Evolutionary conservation across 2,888 invertebrate species (phyloP).

Genomic region (Keiferia lycopersicella): DNA sequence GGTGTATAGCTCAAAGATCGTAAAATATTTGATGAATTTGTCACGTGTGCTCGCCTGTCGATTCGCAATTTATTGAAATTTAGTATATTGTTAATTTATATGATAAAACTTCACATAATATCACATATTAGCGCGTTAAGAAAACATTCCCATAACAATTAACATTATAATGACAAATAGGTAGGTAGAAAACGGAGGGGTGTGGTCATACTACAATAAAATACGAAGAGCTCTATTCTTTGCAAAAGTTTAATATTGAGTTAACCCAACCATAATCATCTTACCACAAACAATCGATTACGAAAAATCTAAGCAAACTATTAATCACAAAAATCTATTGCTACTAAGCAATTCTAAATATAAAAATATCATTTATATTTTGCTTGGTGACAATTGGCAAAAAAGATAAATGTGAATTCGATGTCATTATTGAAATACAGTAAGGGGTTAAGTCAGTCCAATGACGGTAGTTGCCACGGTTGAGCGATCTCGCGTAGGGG

Average conservation of each 20-base stretch:
- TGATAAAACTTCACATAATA: neutral
- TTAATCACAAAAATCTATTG: slow-evolving; percentile 54
- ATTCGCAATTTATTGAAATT: neutral
- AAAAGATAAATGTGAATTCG: slow-evolving; percentile 54
- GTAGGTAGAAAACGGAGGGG: slow-evolving; percentile 48
- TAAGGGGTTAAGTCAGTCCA: slow-evolving; percentile 47
- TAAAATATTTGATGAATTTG: slow-evolving; percentile 37
- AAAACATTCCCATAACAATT: neutral
- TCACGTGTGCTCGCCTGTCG: slow-evolving; percentile 26
- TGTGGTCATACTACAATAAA: slow-evolving; percentile 45
- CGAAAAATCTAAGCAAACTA: slow-evolving; percentile 50
- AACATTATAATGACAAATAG: slow-evolving; percentile 9
- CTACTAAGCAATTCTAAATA: slow-evolving; percentile 40
- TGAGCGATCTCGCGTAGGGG: slow-evolving; percentile 55
- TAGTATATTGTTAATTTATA: neutral
- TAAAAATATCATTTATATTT: slow-evolving; percentile 44
- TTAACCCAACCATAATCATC: slow-evolving; percentile 55
- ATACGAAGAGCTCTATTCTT: slow-evolving; percentile 44
- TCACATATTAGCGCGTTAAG: neutral
- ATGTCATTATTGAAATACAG: slow-evolving; percentile 51
- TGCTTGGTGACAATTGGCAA: slow-evolving; percentile 46
- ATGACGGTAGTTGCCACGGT: slow-evolving; percentile 65
- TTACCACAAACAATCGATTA: slow-evolving; percentile 66
- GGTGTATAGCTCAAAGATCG: slow-evolving; percentile 43
- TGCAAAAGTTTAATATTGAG: slow-evolving; percentile 41